Evolutionary conservation across 2,797 vertebrate genomes (phyloP).

Genomic region (Arctocebus calabarensis): DNA sequence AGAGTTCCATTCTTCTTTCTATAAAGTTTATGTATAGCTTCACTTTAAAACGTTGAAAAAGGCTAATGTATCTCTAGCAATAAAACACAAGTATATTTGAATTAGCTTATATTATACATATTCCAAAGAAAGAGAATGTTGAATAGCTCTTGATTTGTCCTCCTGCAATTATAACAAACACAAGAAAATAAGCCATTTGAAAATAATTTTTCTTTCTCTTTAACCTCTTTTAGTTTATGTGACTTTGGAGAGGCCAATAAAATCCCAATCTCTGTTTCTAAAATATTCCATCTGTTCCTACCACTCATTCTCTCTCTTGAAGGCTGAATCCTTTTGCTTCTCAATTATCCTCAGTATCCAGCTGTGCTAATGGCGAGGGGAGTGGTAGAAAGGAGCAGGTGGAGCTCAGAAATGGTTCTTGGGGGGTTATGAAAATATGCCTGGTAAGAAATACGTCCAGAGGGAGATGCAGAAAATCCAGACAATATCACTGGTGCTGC

Average conservation of each 20-base stretch:
- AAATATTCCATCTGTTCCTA: slow-evolving; percentile 63
- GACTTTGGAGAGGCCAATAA: slow-evolving; percentile 63
- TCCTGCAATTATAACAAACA: slow-evolving; percentile 16
- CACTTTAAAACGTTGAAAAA: background rate
- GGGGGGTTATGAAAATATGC: slow-evolving; percentile 18
- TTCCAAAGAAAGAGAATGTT: slow-evolving; percentile 2
- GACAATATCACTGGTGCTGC: background rate
- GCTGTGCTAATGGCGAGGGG: background rate
- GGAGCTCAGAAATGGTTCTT: background rate
- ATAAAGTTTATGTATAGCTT: background rate
- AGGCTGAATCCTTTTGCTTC: slow-evolving; percentile 51
- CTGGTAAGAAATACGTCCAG: background rate
- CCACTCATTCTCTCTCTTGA: background rate
- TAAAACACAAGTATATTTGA: slow-evolving; percentile 26
- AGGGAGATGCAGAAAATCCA: background rate
- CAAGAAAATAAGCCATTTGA: slow-evolving; percentile 14
- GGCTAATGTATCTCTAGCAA: background rate
- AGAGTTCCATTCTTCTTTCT: background rate
- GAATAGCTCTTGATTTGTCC: slow-evolving; percentile 9
- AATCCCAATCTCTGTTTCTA: slow-evolving; percentile 56
- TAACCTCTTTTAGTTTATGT: slow-evolving; percentile 51
- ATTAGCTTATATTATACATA: background rate
- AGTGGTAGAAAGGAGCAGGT: background rate
- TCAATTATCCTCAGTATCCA: slow-evolving; percentile 39
- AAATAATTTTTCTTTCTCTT: slow-evolving; percentile 60